These are phyloP conservation scores for Epinephelus malabaricus DNA, from an alignment of 2,797 vertebrate genomes.

Conservation along the genomic window DNA sequence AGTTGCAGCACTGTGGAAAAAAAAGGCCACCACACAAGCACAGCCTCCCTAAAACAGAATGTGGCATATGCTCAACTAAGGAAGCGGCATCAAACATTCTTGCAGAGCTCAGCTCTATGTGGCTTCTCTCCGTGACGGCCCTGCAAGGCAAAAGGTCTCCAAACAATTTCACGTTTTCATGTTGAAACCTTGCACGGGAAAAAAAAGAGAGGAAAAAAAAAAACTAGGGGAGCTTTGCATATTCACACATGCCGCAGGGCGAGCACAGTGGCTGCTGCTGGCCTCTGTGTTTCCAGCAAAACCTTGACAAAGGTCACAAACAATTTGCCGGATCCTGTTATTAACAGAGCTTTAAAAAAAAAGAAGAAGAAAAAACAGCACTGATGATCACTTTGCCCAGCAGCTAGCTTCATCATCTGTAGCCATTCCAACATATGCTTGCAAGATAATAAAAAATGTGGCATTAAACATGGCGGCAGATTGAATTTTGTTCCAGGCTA, in stretches of 20 bases:
- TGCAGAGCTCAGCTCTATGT: constrained; percentile 78
- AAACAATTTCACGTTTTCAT: constrained; percentile 84
- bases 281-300: constrained; percentile 87
- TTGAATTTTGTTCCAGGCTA: constrained; percentile 94
- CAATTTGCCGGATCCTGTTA: constrained; percentile 90
- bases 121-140: constrained; percentile 57
- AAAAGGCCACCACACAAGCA: constrained; percentile 57
- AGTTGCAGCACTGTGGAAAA: constrained; percentile 48
- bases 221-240: constrained; percentile 83
- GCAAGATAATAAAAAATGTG: constrained; percentile 94
- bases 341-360: constrained; percentile 81
- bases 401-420: constrained; percentile 93
- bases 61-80: constrained; percentile 82
- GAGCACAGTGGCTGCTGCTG: constrained; percentile 83
- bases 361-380: not conserved
- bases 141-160: constrained; percentile 86
- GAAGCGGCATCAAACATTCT: constrained; percentile 67
- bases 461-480: constrained; percentile 94
- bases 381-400: constrained; percentile 84
- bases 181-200: constrained; percentile 67
- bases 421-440: constrained; percentile 95
- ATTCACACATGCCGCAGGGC: constrained; percentile 89
- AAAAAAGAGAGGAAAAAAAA: constrained; percentile 28
- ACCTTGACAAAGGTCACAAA: constrained; percentile 97
- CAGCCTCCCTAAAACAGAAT: constrained; percentile 58